Evolutionary conservation across 2,888 invertebrate species (phyloP).

Genomic region (Apeira syringaria): DNA sequence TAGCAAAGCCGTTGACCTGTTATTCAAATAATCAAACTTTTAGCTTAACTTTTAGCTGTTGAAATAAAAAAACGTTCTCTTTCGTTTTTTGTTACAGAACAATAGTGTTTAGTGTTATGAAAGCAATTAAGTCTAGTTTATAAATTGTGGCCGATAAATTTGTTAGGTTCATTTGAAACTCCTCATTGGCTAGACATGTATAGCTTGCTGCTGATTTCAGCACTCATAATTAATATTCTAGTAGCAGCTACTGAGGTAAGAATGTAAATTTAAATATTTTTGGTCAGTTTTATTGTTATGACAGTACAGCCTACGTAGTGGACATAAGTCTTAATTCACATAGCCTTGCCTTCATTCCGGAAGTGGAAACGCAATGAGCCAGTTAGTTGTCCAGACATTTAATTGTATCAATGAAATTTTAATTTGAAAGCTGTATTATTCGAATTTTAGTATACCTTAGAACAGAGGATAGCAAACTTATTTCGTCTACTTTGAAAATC

Average conservation of each 20-base stretch:
- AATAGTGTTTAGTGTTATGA: conserved; percentile 15
- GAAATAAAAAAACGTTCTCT: conserved; percentile 4
- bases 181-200: conserved; percentile 11
- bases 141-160: conserved; percentile 10
- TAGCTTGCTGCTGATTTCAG: conserved; percentile 2
- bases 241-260: conserved; percentile 10
- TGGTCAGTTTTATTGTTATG: too few relatives aligned
- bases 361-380: too few relatives aligned
- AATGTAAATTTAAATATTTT: too few relatives aligned
- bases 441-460: too few relatives aligned
- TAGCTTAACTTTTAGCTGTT: conserved; percentile 1
- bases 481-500: too few relatives aligned
- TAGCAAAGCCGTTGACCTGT: not conserved
- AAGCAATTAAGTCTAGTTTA: conserved; percentile 9
- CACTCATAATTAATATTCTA: conserved; percentile 4
- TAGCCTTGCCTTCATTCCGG: too few relatives aligned
- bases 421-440: too few relatives aligned
- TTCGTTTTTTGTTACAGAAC: conserved; percentile 13
- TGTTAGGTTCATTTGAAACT: not conserved
- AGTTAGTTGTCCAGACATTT: too few relatives aligned
- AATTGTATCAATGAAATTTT: too few relatives aligned
- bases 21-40: not conserved
- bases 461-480: too few relatives aligned
- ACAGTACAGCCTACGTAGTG: too few relatives aligned
- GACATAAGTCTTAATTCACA: too few relatives aligned